phyloP scores from a whole-genome alignment of 2,888 invertebrate species.

The Xestia xanthographa region DNA sequence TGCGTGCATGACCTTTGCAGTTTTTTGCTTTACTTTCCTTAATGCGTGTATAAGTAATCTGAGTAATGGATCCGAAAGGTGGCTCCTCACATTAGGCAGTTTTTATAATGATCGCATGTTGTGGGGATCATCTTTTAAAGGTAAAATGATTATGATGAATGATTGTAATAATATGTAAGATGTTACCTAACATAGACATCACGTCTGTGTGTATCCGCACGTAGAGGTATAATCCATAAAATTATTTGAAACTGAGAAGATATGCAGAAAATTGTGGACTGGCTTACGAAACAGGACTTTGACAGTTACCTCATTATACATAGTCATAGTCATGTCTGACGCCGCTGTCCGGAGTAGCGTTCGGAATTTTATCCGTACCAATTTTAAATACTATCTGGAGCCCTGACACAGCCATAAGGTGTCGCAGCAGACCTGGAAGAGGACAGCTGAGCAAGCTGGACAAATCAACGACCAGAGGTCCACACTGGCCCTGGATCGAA shows the following conservation, averaged over 20 bases:
- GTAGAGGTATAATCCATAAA: neutral
- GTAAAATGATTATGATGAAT: conserved; percentile 49
- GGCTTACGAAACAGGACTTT: neutral
- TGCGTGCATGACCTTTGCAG: conserved; percentile 60
- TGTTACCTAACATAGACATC: conserved; percentile 41
- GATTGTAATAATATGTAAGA: conserved; percentile 11
- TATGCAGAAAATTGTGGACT: neutral
- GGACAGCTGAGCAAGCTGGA: neutral
- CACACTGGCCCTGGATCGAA: neutral
- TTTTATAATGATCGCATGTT: conserved; percentile 35
- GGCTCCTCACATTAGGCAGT: conserved; percentile 14
- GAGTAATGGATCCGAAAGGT: conserved; percentile 50
- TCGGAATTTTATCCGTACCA: neutral
- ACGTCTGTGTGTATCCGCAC: neutral
- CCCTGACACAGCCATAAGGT: neutral
- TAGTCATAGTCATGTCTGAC: neutral
- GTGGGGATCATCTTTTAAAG: conserved; percentile 20
- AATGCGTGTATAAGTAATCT: conserved; percentile 34
- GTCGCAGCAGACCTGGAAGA: neutral
- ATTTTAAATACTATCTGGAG: neutral
- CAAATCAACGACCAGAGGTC: neutral
- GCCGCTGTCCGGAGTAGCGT: neutral
- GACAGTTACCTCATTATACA: neutral
- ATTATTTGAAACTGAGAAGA: neutral
- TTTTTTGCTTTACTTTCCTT: conserved; percentile 56